phyloP scores from a whole-genome alignment of 2,113 vertebrate genomes.

The Hemicordylus capensis region DNA sequence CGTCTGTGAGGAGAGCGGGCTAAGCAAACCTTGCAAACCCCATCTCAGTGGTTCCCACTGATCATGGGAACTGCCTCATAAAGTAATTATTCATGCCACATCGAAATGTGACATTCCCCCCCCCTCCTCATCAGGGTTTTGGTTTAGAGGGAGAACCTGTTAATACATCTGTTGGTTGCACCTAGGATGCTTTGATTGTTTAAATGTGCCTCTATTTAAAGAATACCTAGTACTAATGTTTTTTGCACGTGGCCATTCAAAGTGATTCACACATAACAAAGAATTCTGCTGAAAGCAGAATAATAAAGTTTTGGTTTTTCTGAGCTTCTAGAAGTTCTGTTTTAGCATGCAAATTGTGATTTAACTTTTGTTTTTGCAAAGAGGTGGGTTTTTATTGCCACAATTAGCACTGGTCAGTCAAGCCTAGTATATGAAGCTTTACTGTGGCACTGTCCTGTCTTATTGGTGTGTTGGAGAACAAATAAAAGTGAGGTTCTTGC shows the following conservation, averaged over 20 bases:
- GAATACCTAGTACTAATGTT: conserved; percentile 5
- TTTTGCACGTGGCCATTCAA: background rate
- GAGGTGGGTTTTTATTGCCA: background rate
- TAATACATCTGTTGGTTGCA: conserved; percentile 48
- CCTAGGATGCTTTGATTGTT: conserved; percentile 38
- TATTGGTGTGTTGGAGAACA: background rate
- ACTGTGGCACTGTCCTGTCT: background rate
- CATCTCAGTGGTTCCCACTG: too few relatives aligned
- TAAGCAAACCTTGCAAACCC: too few relatives aligned
- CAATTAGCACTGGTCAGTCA: too few relatives aligned
- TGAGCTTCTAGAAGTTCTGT: background rate
- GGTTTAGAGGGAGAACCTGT: conserved; percentile 17
- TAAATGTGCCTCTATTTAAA: conserved; percentile 39
- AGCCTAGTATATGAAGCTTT: background rate
- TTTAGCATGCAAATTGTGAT: background rate
- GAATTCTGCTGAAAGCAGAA: background rate
- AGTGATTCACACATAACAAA: conserved; percentile 40
- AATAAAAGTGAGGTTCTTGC: background rate
- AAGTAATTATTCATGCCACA: background rate
- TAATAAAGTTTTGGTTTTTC: background rate
- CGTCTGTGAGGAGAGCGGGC: too few relatives aligned
- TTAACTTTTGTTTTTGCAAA: too few relatives aligned
- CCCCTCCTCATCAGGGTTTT: background rate
- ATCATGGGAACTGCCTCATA: too few relatives aligned
- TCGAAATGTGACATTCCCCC: background rate